A percentile compares a stretch with the other conserved stretches of the same genome.
These are phyloP conservation scores for Naso thynnoides DNA, from an alignment of 2,797 vertebrate genomes.

Conservation along the genomic window DNA sequence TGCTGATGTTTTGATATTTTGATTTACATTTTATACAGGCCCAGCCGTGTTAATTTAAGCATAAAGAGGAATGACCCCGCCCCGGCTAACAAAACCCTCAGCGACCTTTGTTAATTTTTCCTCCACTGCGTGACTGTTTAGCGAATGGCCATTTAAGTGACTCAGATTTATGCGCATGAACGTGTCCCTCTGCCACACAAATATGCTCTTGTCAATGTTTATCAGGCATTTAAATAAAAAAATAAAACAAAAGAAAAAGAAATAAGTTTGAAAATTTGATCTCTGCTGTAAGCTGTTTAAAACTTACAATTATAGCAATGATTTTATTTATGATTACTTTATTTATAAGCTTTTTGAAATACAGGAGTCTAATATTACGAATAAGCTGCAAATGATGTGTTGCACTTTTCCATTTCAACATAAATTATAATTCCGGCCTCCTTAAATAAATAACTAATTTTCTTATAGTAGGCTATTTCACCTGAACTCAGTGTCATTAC, in stretches of 20 bases:
- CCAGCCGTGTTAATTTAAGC: slow-evolving; percentile 22
- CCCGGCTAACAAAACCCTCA: slow-evolving; percentile 32
- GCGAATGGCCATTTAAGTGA: slow-evolving; percentile 54
- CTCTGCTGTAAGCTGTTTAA: slow-evolving; percentile 3
- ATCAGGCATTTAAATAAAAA: slow-evolving; percentile 12
- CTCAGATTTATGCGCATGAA: slow-evolving; percentile 65
- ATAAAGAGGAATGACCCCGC: slow-evolving; percentile 37
- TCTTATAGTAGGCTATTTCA: not conserved
- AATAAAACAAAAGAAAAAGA: not conserved
- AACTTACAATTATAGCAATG: no score
- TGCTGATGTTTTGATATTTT: not conserved
- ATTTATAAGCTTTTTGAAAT: slow-evolving; percentile 1
- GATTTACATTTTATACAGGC: no score
- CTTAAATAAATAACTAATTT: slow-evolving; percentile 9
- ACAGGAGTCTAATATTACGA: not conserved
- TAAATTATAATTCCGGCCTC: not conserved
- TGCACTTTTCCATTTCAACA: not conserved
- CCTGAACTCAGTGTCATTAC: not conserved
- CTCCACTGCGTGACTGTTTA: slow-evolving; percentile 55
- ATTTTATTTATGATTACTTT: slow-evolving; percentile 22
- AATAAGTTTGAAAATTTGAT: not conserved
- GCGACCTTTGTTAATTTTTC: slow-evolving; percentile 73
- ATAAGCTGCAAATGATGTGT: not conserved
- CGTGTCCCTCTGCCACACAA: slow-evolving; percentile 3
- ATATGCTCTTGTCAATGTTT: slow-evolving; percentile 50